Evolutionary conservation across 2,888 invertebrate genomes (phyloP).

Genomic region (Cancer borealis): DNA sequence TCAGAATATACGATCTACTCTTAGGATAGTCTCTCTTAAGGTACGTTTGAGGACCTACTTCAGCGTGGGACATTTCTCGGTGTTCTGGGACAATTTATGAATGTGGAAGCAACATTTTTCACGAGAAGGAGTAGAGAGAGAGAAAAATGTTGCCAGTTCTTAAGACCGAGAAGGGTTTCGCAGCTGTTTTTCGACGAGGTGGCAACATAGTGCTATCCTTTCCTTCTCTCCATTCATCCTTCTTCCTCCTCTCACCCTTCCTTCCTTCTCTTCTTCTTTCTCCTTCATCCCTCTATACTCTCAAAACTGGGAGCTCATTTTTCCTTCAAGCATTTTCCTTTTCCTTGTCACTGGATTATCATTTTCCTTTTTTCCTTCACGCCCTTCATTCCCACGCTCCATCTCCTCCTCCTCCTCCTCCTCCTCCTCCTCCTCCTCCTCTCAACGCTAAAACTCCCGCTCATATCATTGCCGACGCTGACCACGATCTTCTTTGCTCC

Average conservation of each 20-base stretch:
- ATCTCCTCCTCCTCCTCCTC: neutral
- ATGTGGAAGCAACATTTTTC: constrained; percentile 12
- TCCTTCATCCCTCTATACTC: neutral
- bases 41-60: neutral
- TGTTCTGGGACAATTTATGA: constrained; percentile 10
- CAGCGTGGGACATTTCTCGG: neutral
- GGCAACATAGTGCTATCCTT: neutral
- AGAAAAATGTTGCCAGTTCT: constrained; percentile 9
- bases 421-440: neutral
- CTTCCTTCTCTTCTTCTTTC: neutral
- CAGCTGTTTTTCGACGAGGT: constrained; percentile 12
- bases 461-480: neutral
- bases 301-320: too few relatives aligned
- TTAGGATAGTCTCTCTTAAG: neutral
- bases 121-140: neutral
- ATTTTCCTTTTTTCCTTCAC: neutral
- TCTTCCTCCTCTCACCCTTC: neutral
- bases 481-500: neutral
- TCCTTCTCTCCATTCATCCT: neutral
- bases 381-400: neutral
- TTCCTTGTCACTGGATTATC: neutral
- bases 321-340: neutral
- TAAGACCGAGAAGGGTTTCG: neutral
- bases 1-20: too few relatives aligned
- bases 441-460: neutral